Evolutionary conservation across 2,888 invertebrate species (phyloP).

Genomic region (Pasiphila rectangulata): DNA sequence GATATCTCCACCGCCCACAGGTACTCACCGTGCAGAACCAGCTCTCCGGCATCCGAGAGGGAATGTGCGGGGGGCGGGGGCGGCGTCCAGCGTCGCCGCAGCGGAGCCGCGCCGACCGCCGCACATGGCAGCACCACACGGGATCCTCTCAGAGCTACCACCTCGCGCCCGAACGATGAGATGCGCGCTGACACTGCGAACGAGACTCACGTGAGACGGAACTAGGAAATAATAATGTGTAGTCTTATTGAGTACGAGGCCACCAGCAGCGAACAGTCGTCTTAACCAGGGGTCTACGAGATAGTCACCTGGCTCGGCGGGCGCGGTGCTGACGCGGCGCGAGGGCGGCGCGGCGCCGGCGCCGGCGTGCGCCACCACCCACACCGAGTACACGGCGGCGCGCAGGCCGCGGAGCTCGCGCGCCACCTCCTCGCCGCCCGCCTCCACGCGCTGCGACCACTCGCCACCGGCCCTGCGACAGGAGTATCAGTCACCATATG

Average conservation of each 20-base stretch:
- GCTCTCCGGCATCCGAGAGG: conserved; percentile 81
- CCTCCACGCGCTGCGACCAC: conserved; percentile 61
- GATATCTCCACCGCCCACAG: no score
- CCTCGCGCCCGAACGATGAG: conserved; percentile 86
- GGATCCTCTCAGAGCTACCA: conserved; percentile 82
- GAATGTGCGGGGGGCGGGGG: conserved; percentile 73
- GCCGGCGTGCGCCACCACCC: conserved; percentile 86
- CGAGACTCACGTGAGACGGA: no score
- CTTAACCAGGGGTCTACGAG: no score
- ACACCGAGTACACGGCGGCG: conserved; percentile 89
- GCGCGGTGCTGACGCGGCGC: conserved; percentile 78
- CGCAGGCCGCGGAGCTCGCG: conserved; percentile 85
- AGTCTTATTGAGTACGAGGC: no score
- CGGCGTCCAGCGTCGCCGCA: conserved; percentile 83
- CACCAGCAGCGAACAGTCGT: no score
- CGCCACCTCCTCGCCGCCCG: conserved; percentile 59
- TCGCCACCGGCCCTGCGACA: conserved; percentile 55
- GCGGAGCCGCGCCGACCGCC: conserved; percentile 83
- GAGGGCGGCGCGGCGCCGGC: conserved; percentile 80
- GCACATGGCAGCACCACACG: conserved; percentile 84
- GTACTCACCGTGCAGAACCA: conserved; percentile 83
- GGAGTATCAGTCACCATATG: no score
- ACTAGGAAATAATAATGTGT: no score
- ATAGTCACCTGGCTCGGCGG: conserved; percentile 72
- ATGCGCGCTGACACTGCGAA: conserved; percentile 89